Evolutionary conservation across 2,888 invertebrate species (phyloP), one percentile per base, ranked within the genome.

Genomic region (Magallana nippona): DNA sequence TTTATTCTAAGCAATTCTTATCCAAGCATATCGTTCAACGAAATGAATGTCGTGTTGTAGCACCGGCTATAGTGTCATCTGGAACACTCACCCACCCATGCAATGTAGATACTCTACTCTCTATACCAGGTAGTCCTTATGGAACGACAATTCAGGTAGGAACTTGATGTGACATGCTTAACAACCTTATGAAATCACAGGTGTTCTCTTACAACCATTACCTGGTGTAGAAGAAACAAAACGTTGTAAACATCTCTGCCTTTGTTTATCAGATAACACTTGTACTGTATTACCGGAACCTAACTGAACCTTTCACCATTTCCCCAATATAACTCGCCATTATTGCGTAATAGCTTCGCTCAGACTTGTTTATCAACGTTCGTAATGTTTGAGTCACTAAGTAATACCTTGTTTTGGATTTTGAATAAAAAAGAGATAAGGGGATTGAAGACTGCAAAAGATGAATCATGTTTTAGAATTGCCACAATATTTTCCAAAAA

Each of bases 21-120:
- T 22, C 27, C 13, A 2, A 27, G 22, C 13, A 27, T 15, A 71
- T 27, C 27, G 27, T 27, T 27, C 19, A 62, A 19, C 62, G 11
- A 11, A 62, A 10, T 15, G 13, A 22, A 27, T 10, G 56, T 57
- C 22, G 10, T 17, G 19, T 56, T 82, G n/a, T 55, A 82, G 82
- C 44, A 11, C 60, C 82, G 19, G 22, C 71, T 1, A 55, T 27
- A 19, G 32, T 82, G 55, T 32, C 78, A 3, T 22, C 10, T 62
- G 83, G 83, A 56, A 32, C 44, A 55, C 62, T 62, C 32, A 60
- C 55, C 44, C 44, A 79, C 55, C 83, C 83, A 10, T 83, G 83
- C 55, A 62, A 83, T 57, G 78, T 78, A 32, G 78, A 79, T 19
- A 17, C 83, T 17, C 56, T 79, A 22, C 27, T 83, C 19, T 17